Evolutionary conservation across 2,888 invertebrate genomes (phyloP).

Genomic region (Ramazzottius varieornatus): DNA sequence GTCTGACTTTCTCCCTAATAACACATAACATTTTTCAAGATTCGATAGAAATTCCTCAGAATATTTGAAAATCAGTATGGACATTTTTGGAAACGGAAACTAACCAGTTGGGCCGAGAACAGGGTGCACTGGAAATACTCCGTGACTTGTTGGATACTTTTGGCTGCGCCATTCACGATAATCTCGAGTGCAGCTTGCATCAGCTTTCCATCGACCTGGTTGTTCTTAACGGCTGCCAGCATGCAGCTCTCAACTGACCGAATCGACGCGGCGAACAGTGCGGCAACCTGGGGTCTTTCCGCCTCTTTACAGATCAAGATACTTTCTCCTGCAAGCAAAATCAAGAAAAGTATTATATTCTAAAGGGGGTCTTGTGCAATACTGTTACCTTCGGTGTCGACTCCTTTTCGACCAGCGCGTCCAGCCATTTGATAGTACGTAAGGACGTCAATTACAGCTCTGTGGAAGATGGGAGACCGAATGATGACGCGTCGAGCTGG

Average conservation of each 20-base stretch:
- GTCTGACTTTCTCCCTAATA: no score
- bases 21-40: no score
- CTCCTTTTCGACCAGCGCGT: constrained; percentile 75
- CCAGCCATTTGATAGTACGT: constrained; percentile 91
- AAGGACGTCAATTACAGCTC: constrained; percentile 42
- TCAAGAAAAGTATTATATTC: no score
- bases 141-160: neutral
- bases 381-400: constrained; percentile 23
- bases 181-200: constrained; percentile 29
- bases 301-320: constrained; percentile 24
- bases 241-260: constrained; percentile 5
- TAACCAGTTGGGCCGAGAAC: neutral
- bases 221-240: constrained; percentile 12
- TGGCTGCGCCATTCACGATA: neutral
- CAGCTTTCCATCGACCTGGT: constrained; percentile 22
- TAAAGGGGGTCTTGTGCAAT: no score
- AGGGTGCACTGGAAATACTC: neutral
- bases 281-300: constrained; percentile 30
- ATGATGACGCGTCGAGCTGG: constrained; percentile 80
- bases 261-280: constrained; percentile 3
- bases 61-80: no score
- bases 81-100: no score
- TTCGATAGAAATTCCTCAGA: no score
- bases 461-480: constrained; percentile 38
- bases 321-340: constrained; percentile 21